Evolutionary conservation across 2,797 vertebrate genomes (phyloP).

Genomic region (Brachymystax lenok): DNA sequence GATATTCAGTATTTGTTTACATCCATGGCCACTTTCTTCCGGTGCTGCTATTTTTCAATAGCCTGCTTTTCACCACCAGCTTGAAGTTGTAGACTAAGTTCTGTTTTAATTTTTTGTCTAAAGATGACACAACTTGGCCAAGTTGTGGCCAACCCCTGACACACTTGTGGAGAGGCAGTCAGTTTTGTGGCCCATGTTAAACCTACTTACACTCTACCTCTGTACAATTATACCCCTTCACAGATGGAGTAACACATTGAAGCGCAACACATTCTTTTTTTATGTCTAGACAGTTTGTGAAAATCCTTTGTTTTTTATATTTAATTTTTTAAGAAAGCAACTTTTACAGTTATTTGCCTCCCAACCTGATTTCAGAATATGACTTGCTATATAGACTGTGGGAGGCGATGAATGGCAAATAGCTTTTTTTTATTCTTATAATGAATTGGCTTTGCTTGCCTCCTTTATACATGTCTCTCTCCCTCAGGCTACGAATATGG

Average conservation of each 20-base stretch:
- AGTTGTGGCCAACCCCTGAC: neutral
- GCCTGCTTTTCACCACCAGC: neutral
- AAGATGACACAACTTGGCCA: neutral
- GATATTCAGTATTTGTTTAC: too few species aligned
- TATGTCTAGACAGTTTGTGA: neutral
- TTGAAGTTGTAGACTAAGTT: neutral
- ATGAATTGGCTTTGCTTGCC: constrained; percentile 5
- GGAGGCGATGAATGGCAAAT: neutral
- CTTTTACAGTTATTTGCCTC: neutral
- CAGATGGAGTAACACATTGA: neutral
- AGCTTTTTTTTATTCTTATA: neutral
- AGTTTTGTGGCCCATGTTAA: neutral
- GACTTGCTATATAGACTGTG: neutral
- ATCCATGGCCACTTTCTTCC: too few species aligned
- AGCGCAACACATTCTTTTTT: neutral
- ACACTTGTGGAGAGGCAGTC: neutral
- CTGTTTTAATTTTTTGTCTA: neutral
- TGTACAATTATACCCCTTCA: neutral
- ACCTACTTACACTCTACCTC: neutral
- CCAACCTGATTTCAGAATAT: neutral
- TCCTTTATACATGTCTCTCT: constrained; percentile 9
- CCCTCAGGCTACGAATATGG: constrained; percentile 57
- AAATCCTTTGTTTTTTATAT: neutral
- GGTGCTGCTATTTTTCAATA: neutral
- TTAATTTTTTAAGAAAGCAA: neutral